Conservation (phyloP, 2,113 vertebrate species). For the Rutilus rutilus region DNA sequence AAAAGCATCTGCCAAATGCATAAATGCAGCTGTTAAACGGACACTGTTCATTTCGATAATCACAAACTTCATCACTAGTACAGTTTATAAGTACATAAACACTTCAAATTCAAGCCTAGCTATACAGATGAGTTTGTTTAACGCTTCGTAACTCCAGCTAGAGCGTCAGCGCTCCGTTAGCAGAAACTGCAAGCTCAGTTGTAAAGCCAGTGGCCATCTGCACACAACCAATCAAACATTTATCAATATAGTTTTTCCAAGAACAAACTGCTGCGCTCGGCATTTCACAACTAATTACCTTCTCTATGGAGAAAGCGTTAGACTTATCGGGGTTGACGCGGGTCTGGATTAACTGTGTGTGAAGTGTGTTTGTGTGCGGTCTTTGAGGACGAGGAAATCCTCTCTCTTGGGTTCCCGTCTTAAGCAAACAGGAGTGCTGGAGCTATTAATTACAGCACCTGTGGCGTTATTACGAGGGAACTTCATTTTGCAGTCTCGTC, state of each 20-base stretch:
- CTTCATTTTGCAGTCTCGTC: background rate
- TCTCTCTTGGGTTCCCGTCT: slow-evolving; percentile 58
- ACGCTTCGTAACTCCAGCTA: background rate
- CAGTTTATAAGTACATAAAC: background rate
- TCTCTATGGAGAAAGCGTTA: slow-evolving; percentile 39
- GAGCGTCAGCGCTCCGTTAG: too few relatives aligned
- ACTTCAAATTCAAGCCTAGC: background rate
- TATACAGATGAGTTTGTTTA: slow-evolving; percentile 2
- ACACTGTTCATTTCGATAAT: background rate
- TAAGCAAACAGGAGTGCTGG: slow-evolving; percentile 69
- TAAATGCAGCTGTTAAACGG: background rate
- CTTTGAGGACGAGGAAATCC: slow-evolving; percentile 52
- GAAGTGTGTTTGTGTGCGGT: slow-evolving; percentile 39
- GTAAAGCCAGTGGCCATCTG: slow-evolving; percentile 18
- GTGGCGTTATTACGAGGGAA: slow-evolving; percentile 4
- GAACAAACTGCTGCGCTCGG: slow-evolving; percentile 49
- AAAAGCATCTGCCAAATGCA: background rate
- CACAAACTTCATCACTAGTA: background rate
- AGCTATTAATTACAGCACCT: slow-evolving; percentile 61
- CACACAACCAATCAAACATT: slow-evolving; percentile 32
- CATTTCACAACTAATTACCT: slow-evolving; percentile 51
- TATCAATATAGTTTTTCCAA: slow-evolving; percentile 35
- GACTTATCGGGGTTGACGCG: slow-evolving; percentile 56
- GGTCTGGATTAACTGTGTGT: slow-evolving; percentile 60
- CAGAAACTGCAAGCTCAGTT: slow-evolving; percentile 18